Base-by-base conservation (phyloP, 2,113 vertebrate genomes). In the Saguinus midas region DNA sequence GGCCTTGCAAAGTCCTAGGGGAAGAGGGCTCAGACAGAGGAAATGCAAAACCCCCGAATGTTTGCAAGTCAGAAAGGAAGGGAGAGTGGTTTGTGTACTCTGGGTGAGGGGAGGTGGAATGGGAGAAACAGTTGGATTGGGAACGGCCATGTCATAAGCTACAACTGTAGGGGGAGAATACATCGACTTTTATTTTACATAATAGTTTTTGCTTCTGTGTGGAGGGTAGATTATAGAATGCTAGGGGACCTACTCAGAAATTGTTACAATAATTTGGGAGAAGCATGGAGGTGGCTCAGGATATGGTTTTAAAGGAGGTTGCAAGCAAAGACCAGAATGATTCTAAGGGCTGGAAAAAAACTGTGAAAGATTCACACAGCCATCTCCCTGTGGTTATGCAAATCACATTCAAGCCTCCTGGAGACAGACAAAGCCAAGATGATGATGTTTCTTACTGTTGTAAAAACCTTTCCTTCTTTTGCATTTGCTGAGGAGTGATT, bases 41-140 rank as follows among this genome's bases (percentile, higher is more conserved):
- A 23, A 84, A 20, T 25, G 6, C 3, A 18, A n/a, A 76, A 58
- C 6, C 52, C 14, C 61, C 35, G n/a, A 61, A 61, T 6, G 58
- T 52, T 13, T 52, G 29, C n/a, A 5, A 17, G 6, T 43, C 27
- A 8, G 17, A 35, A 50, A 45, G 21, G 55, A 55, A 82, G 66
- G 2, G 1, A 58, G 12, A 25, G 21, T 13, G 21, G 21, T 55
- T 78, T 48, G n/a, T 32, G 37, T 27, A 57, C 58, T 0, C 16
- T 27, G 1, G 2, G 18, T 6, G 16, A 18, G 45, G 1, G 25
- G 6, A 13, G 7, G 7, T 0, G 8, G 35, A n/a, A 52, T 4
- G 35, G 27, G 18, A 72, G 23, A 57, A 12, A 45, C 32, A 9
- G 79, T 0, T 32, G 52, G 13, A 32, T 1, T 85, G 75, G 29